Percentiles rank a stretch among this genome's conserved stretches.
Conservation (phyloP, 1,140 invertebrate species). For the Apis cerana region DNA sequence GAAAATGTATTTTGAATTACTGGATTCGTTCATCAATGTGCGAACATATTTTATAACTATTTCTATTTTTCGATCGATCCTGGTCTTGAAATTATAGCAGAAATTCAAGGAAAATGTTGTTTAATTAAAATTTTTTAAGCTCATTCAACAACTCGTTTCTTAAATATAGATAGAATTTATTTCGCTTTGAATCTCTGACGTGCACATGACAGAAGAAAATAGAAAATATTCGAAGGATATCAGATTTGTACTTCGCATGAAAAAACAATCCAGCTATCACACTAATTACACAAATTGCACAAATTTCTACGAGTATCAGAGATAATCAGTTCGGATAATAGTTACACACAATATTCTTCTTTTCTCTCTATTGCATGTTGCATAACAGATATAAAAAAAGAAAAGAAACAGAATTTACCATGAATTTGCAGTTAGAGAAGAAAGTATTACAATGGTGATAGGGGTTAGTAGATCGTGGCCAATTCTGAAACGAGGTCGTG, state of each 20-base stretch:
- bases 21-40: too few relatives aligned
- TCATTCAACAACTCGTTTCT: too few relatives aligned
- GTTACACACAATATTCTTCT: slow-evolving; percentile 12
- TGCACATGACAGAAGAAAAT: too few relatives aligned
- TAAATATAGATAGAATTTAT: too few relatives aligned
- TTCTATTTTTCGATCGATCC: too few relatives aligned
- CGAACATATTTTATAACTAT: too few relatives aligned
- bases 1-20: too few relatives aligned
- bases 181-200: too few relatives aligned
- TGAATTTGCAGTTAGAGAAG: slow-evolving; percentile 30
- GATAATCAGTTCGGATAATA: not conserved
- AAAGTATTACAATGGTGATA: too few relatives aligned
- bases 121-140: too few relatives aligned
- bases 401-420: not conserved
- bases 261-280: not conserved
- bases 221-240: not conserved
- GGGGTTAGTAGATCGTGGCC: not conserved
- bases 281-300: not conserved
- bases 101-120: too few relatives aligned
- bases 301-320: not conserved
- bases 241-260: not conserved
- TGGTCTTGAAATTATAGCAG: too few relatives aligned
- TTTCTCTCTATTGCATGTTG: not conserved
- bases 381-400: not conserved
- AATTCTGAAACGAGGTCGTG: slow-evolving; percentile 31